These are phyloP conservation scores for Climacteris rufus DNA, from an alignment of 2,113 vertebrate species.

Conservation along the genomic window DNA sequence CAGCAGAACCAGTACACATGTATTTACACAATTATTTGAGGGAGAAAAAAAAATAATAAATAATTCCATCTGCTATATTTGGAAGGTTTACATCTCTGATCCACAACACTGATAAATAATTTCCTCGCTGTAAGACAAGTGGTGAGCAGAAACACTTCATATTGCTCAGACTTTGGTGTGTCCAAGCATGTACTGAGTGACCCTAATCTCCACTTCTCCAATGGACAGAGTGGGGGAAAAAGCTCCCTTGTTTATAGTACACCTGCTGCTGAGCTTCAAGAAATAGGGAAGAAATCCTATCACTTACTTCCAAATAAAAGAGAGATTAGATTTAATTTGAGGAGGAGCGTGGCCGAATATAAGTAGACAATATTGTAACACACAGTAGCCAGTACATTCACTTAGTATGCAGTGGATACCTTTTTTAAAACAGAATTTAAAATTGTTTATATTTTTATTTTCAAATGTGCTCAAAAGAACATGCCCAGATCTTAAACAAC, in stretches of 20 bases:
- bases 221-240: not conserved
- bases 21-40: not conserved
- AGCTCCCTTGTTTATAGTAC: not conserved
- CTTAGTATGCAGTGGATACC: accelerated
- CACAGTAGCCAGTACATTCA: accelerated
- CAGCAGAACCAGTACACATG: not conserved
- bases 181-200: not conserved
- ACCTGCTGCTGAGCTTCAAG: not conserved
- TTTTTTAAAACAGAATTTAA: not conserved
- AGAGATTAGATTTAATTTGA: not conserved
- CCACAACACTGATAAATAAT: not conserved
- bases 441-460: not conserved
- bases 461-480: not conserved
- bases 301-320: not conserved
- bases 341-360: not conserved
- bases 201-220: not conserved
- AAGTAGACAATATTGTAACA: not conserved
- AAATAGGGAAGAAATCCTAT: not conserved
- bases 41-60: not conserved
- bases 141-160: not conserved
- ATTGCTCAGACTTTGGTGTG: not conserved
- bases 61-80: not conserved
- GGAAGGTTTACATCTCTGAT: not conserved
- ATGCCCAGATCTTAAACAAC: not conserved
- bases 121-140: not conserved